Evolutionary conservation across 2,113 vertebrate species (phyloP).

Genomic region (Eubucco bourcierii): DNA sequence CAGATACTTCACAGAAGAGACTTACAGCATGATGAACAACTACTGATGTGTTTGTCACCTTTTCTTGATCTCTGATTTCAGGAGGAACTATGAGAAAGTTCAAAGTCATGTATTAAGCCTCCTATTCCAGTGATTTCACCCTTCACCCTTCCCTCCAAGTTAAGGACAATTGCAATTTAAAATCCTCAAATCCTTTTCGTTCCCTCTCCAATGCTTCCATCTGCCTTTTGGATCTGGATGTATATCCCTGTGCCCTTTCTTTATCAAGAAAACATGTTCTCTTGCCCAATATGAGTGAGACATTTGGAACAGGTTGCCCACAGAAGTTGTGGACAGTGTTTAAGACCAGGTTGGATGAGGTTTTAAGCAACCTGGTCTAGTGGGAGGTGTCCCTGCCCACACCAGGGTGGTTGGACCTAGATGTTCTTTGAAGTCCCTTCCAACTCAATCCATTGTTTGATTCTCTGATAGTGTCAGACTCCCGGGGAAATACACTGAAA

Average conservation of each 20-base stretch:
- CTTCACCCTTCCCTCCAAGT: neutral
- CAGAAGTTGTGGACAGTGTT: too few relatives aligned
- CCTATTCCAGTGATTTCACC: neutral
- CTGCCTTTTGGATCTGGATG: neutral
- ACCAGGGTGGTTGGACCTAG: too few relatives aligned
- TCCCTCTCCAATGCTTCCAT: neutral
- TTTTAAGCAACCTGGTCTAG: too few relatives aligned
- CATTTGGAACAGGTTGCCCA: too few relatives aligned
- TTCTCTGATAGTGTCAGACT: neutral
- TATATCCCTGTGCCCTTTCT: neutral
- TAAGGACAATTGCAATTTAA: neutral
- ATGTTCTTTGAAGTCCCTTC: too few relatives aligned
- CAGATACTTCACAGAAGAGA: conserved; percentile 89
- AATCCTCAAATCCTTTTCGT: neutral
- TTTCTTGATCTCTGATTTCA: conserved; percentile 82
- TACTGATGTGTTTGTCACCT: conserved; percentile 82
- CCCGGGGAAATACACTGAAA: neutral
- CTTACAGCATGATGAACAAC: conserved; percentile 81
- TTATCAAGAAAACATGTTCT: neutral
- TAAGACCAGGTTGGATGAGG: too few relatives aligned
- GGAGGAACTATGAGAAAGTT: conserved; percentile 85
- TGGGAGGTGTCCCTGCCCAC: too few relatives aligned
- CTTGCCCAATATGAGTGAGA: neutral
- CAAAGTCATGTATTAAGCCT: neutral
- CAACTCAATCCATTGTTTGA: too few relatives aligned